Evolutionary conservation across 1,140 invertebrate species (phyloP).

Genomic region (Steinernema feltiae): DNA sequence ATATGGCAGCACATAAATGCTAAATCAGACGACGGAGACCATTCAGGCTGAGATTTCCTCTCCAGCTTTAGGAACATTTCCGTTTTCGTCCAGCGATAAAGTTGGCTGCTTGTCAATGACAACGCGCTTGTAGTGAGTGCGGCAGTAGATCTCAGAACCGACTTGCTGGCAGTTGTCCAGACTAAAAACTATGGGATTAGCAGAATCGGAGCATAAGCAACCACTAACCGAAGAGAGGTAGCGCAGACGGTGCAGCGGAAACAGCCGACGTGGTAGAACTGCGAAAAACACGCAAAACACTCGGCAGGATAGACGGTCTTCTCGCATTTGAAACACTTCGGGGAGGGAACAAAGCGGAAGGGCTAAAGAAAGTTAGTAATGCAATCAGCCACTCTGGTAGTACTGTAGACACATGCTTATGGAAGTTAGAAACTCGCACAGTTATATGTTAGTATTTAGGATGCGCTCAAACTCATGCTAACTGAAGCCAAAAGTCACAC

Average conservation of each 20-base stretch:
- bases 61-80: neutral
- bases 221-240: conserved; percentile 36
- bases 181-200: conserved; percentile 2
- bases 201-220: neutral
- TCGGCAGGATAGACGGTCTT: conserved; percentile 38
- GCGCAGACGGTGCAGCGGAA: conserved; percentile 35
- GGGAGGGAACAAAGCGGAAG: conserved; percentile 18
- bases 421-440: neutral
- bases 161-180: neutral
- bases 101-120: neutral
- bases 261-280: conserved; percentile 35
- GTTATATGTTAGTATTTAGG: neutral
- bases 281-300: conserved; percentile 35
- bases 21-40: neutral
- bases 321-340: conserved; percentile 33
- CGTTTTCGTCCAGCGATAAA: neutral
- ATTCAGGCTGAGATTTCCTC: neutral
- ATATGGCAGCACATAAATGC: neutral
- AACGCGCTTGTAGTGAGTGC: conserved; percentile 17
- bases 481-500: neutral
- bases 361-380: conserved; percentile 13
- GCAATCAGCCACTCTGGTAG: neutral
- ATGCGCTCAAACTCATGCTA: neutral
- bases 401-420: neutral
- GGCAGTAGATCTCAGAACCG: conserved; percentile 13